Base-by-base conservation (phyloP, 2,113 vertebrate species). In the Bubo blakistoni region DNA sequence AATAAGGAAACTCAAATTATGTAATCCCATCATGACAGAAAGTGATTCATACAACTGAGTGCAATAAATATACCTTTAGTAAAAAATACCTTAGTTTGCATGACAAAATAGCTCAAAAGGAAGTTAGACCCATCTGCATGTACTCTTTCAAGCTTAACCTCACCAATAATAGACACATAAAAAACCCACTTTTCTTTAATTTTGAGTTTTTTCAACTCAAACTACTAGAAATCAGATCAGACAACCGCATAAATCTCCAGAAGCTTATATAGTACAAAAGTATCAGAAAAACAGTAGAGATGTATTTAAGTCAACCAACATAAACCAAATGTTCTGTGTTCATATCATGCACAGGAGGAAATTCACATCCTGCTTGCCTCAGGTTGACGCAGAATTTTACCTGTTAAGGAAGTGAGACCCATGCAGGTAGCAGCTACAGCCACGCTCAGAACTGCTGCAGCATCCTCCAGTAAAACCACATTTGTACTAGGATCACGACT, bases 401-500 rank as follows among this genome's bases (percentile, higher is more conserved):
- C 99, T 98, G 99, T 99, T 84, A 99, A 70, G 38, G 99, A 99
- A 26, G 99, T 99, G 85, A 99, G 98, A 17, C 99, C 99, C 99
- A 99, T 99, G 93, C 99, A 99, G 57, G 99, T 96, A 47, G 99
- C 98, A 85, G 99, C 99, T 91, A 99, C 80, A 4, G 97, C 97
- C 89, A 99, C 99, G 8, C 99, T 99, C 66, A 99, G 95, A 40
- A 99, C 99, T 58, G 99, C 99, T 38, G 99, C 99, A 74, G 99
- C 98, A 42, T 99, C 99, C 96, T 99, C 99, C 97, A 99, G 96
- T 81, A 99, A 97, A 52, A 99, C 99, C 38, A 99, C 99, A 17
- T 99, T 99, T 10, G 99, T 99, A 86, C 99, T 99, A 24, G 99
- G 99, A 96, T 99, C 99, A 77, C 98, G 98, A 97, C 99, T 99